phyloP scores from a whole-genome alignment of 2,888 invertebrate species.

The Acleris sparsana region DNA sequence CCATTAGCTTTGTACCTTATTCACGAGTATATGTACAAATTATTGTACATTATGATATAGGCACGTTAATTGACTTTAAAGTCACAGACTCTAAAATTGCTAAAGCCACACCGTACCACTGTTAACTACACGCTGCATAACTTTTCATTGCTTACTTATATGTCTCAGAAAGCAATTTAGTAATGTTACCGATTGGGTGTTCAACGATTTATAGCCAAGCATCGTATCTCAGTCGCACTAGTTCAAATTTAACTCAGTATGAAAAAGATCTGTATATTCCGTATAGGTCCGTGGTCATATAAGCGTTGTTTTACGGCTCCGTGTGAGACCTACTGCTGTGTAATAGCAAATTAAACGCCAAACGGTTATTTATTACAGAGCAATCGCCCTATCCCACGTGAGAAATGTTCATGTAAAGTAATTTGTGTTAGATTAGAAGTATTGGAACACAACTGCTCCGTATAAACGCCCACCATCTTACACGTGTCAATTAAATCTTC shows the following conservation, averaged over 20 bases:
- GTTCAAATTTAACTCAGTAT: not conserved
- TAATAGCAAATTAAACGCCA: conserved; percentile 59
- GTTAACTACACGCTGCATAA: conserved; percentile 12
- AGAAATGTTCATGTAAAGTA: conserved; percentile 26
- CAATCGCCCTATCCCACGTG: conserved; percentile 47
- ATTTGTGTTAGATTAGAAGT: conserved; percentile 8
- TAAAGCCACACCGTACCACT: conserved; percentile 11
- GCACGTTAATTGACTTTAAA: conserved; percentile 2
- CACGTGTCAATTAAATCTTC: conserved; percentile 16
- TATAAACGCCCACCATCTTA: conserved; percentile 17
- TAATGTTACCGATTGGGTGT: not conserved
- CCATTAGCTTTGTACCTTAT: not conserved
- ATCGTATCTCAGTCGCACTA: not conserved
- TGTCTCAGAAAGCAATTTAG: conserved; percentile 7
- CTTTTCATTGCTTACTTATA: conserved; percentile 6
- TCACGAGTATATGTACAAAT: too few relatives aligned
- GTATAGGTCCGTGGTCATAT: conserved; percentile 42
- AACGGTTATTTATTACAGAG: conserved; percentile 52
- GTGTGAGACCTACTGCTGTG: conserved; percentile 53
- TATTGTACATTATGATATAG: not conserved
- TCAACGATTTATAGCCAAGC: not conserved
- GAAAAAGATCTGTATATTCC: conserved; percentile 8
- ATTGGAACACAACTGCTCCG: conserved; percentile 5
- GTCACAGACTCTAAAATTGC: conserved; percentile 2
- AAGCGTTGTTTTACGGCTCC: conserved; percentile 47